Conservation (phyloP, 2,797 vertebrate genomes). For the Falco naumanni region DNA sequence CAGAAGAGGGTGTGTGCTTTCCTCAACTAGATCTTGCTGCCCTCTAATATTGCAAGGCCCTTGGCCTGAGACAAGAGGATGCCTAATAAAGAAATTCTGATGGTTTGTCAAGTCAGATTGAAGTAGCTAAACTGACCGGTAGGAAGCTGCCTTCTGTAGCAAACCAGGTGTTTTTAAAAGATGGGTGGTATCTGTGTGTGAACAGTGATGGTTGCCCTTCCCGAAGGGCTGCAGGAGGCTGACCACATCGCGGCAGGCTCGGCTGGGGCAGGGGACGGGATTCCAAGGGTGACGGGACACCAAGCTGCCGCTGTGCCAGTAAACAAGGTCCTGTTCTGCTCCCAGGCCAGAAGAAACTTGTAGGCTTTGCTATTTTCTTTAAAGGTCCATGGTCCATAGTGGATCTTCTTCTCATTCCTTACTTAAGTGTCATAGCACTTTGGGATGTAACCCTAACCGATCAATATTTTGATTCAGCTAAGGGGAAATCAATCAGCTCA, state of each 20-base stretch:
- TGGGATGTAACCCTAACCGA: neutral
- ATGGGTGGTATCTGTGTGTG: rapidly evolving
- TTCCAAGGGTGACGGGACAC: neutral
- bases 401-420: neutral
- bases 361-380: neutral
- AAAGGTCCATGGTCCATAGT: neutral
- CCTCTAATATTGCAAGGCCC: neutral
- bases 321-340: neutral
- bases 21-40: neutral
- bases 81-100: neutral
- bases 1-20: rapidly evolving
- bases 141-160: neutral
- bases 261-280: too few species aligned
- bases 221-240: neutral
- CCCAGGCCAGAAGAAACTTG: neutral
- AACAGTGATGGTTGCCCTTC: neutral
- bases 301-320: neutral
- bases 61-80: neutral
- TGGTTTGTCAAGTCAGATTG: neutral
- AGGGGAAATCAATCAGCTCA: neutral
- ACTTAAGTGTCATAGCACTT: neutral
- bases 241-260: neutral
- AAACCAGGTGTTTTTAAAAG: neutral
- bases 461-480: neutral
- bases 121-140: neutral